phyloP scores from a whole-genome alignment of 2,797 vertebrate genomes.

The Hydrocynus forskahlii region DNA sequence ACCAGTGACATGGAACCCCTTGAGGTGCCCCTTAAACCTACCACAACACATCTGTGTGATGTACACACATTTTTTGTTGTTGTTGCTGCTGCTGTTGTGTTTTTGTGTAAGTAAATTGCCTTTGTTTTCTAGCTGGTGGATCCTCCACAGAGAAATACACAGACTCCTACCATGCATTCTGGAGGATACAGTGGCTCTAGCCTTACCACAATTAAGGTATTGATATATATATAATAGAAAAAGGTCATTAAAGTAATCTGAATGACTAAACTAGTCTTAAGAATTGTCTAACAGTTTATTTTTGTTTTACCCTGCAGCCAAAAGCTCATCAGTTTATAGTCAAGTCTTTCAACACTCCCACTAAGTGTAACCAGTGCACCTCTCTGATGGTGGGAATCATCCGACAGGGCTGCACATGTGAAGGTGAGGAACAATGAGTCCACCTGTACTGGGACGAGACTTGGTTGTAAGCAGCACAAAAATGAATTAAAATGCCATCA shows the following conservation, averaged over 20 bases:
- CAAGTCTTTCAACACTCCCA: conserved; percentile 91
- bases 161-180: conserved; percentile 81
- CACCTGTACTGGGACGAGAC: no score
- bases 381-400: conserved; percentile 98
- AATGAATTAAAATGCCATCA: no score
- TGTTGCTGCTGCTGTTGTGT: neutral
- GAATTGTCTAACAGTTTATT: neutral
- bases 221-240: no score
- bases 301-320: conserved; percentile 75
- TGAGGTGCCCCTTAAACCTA: conserved; percentile 68
- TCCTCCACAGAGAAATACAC: conserved; percentile 75
- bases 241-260: neutral
- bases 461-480: neutral
- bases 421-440: conserved; percentile 81
- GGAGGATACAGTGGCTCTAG: conserved; percentile 74
- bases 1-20: conserved; percentile 81
- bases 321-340: conserved; percentile 99
- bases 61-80: neutral
- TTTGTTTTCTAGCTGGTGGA: conserved; percentile 73
- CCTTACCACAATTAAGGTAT: conserved; percentile 81
- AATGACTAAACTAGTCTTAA: neutral
- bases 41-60: neutral
- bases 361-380: conserved; percentile 97
- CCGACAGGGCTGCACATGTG: conserved; percentile 95
- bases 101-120: neutral